Conservation (phyloP, 2,888 invertebrate genomes). For the Liposcelis brunnea region DNA sequence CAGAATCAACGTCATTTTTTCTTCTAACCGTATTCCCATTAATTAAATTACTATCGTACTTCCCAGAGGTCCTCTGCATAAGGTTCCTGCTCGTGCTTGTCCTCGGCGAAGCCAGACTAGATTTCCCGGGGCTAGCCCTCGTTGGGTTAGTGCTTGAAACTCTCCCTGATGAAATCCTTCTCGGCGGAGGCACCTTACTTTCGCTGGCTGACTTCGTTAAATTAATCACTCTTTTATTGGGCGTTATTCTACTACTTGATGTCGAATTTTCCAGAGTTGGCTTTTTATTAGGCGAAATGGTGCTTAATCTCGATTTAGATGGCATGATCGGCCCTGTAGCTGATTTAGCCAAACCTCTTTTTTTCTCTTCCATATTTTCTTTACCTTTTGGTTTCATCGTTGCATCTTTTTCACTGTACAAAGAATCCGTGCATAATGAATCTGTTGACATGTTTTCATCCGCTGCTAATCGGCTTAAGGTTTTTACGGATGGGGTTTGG, state of each 20-base stretch:
- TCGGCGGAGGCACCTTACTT: neutral
- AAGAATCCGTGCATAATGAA: constrained; percentile 24
- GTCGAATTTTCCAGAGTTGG: constrained; percentile 25
- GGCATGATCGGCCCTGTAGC: neutral
- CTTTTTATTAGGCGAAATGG: constrained; percentile 3
- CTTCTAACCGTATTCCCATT: constrained; percentile 11
- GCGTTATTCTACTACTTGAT: constrained; percentile 24
- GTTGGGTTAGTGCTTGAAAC: constrained; percentile 5
- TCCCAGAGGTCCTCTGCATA: neutral
- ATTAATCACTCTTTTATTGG: neutral
- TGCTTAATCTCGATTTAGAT: constrained; percentile 1
- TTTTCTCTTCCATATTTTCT: constrained; percentile 5
- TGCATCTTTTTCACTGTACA: constrained; percentile 12
- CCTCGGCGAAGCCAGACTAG: neutral
- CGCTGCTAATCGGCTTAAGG: neutral
- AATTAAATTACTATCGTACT: constrained; percentile 4
- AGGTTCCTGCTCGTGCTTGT: neutral
- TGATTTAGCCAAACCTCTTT: constrained; percentile 4
- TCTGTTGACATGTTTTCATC: constrained; percentile 26
- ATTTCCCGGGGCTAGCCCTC: constrained; percentile 10
- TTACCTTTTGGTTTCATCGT: constrained; percentile 10
- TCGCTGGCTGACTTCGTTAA: neutral
- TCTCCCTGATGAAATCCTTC: neutral
- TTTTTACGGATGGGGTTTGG: constrained; percentile 25
- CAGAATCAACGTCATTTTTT: constrained; percentile 7